Evolutionary conservation across 2,888 invertebrate genomes (phyloP).

Genomic region (Pyrgus malvae): DNA sequence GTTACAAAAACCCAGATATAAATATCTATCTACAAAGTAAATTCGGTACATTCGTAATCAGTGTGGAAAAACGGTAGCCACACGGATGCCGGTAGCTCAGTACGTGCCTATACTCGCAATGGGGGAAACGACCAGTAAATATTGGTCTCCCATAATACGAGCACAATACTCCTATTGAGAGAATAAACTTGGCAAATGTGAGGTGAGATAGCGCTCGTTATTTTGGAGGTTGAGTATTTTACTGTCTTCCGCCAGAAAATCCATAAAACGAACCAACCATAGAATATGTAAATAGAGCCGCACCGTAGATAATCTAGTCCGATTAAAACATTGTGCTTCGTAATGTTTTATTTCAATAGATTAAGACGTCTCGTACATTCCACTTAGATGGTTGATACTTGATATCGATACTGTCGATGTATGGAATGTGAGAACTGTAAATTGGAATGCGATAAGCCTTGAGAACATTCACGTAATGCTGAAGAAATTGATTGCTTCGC

Average conservation of each 20-base stretch:
- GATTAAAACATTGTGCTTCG: constrained; percentile 20
- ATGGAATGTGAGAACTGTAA: constrained; percentile 20
- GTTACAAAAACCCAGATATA: no score
- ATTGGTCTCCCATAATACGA: constrained; percentile 35
- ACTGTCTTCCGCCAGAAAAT: constrained; percentile 49
- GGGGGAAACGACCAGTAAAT: constrained; percentile 42
- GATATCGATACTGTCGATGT: constrained; percentile 30
- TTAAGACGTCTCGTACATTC: constrained; percentile 29
- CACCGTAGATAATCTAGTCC: constrained; percentile 33
- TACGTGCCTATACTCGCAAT: constrained; percentile 67
- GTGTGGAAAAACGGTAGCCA: constrained; percentile 66
- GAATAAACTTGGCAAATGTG: constrained; percentile 12
- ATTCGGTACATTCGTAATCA: constrained; percentile 56
- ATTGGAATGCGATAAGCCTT: constrained; percentile 11
- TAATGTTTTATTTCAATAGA: constrained; percentile 29
- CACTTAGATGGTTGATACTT: constrained; percentile 25
- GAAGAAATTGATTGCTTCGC: constrained; percentile 8
- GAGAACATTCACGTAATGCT: constrained; percentile 9
- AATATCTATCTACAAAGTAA: constrained; percentile 13
- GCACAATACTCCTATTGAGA: constrained; percentile 16
- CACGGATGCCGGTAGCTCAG: constrained; percentile 52
- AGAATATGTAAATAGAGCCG: constrained; percentile 50
- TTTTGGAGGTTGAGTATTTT: constrained; percentile 46
- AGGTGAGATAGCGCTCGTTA: constrained; percentile 22
- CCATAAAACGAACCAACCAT: constrained; percentile 57